These are phyloP conservation scores for Apamea monoglypha DNA, from an alignment of 2,888 invertebrate species.

Conservation along the genomic window DNA sequence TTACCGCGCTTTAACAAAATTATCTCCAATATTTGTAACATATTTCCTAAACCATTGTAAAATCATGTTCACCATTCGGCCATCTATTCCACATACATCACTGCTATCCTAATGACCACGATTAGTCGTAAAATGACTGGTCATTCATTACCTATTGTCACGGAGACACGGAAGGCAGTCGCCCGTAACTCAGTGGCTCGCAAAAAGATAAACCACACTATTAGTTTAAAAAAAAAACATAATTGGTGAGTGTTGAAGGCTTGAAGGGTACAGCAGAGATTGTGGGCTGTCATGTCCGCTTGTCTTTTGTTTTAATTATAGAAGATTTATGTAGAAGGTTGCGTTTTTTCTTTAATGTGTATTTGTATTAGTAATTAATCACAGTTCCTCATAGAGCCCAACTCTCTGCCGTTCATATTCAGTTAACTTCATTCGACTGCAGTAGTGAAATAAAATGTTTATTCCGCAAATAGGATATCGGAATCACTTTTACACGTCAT, in stretches of 20 bases:
- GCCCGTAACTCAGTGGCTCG: constrained; percentile 32
- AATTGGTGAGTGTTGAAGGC: constrained; percentile 60
- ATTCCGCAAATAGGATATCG: too few relatives aligned
- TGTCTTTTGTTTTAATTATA: constrained; percentile 50
- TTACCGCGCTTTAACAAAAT: too few relatives aligned
- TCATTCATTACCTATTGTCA: constrained; percentile 61
- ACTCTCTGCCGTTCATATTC: background rate
- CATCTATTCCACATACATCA: constrained; percentile 49
- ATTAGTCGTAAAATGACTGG: constrained; percentile 54
- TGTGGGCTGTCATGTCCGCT: constrained; percentile 38
- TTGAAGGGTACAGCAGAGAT: constrained; percentile 45
- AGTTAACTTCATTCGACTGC: background rate
- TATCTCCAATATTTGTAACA: background rate
- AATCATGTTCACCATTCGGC: too few relatives aligned
- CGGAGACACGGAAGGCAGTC: constrained; percentile 57
- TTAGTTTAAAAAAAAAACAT: constrained; percentile 46
- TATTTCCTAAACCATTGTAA: too few relatives aligned
- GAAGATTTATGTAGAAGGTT: constrained; percentile 21
- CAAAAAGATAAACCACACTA: constrained; percentile 57
- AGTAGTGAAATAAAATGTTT: too few relatives aligned
- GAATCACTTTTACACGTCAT: too few relatives aligned
- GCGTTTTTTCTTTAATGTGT: background rate
- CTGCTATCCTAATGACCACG: constrained; percentile 46
- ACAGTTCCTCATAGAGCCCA: background rate
- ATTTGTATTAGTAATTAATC: background rate